phyloP scores from a whole-genome alignment of 2,888 invertebrate species.

The Caenorhabditis afra region DNA sequence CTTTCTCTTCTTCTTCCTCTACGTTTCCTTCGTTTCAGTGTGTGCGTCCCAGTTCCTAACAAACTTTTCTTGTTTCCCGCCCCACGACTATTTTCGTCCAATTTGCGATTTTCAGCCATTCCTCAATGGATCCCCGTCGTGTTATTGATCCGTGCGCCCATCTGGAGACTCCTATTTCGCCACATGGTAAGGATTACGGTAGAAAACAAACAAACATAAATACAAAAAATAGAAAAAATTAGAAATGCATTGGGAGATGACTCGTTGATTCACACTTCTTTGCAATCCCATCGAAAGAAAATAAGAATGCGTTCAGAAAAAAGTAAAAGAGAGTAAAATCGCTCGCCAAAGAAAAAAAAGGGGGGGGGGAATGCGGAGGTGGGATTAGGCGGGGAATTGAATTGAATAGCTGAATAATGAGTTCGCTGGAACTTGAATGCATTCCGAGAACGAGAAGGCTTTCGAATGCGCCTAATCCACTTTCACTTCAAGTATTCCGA shows the following conservation, averaged over 20 bases:
- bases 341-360: too few relatives aligned
- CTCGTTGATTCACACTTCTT: background rate
- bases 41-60: background rate
- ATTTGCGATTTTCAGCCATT: conserved; percentile 27
- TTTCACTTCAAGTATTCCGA: too few relatives aligned
- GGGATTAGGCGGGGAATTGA: too few relatives aligned
- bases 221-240: conserved; percentile 2
- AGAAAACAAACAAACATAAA: background rate
- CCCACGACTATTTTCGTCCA: background rate
- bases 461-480: too few relatives aligned
- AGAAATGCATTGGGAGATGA: conserved; percentile 1
- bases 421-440: too few relatives aligned
- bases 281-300: background rate
- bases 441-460: too few relatives aligned
- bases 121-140: conserved; percentile 30
- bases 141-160: conserved; percentile 50
- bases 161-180: conserved; percentile 58
- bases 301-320: background rate
- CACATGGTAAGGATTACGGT: conserved; percentile 38
- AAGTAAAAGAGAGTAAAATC: background rate
- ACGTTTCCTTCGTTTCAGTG: background rate
- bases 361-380: too few relatives aligned
- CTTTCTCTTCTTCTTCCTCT: background rate
- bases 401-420: too few relatives aligned
- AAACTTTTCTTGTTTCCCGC: background rate